Base-by-base conservation (phyloP, 2,797 vertebrate species). In the Holocentrus rufus region DNA sequence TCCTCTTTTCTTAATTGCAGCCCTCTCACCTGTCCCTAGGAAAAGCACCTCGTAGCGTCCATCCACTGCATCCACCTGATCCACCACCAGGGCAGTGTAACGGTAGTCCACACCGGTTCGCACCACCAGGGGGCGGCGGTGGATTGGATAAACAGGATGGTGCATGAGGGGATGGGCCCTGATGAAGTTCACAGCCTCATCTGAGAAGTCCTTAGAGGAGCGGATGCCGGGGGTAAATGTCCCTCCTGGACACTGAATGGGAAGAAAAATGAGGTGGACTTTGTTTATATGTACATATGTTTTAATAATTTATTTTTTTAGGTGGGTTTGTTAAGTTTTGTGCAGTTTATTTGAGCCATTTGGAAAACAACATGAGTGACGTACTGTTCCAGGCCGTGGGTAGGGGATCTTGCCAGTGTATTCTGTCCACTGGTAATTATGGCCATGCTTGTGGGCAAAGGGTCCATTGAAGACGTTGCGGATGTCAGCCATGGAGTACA, bases 381-480 rank as follows among this genome's bases (percentile, higher is more conserved):
- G n/a, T n/a, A 99, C 98, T 0, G 98, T 99, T 91, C 98, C 98
- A 0, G 98, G 98, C 7, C 98, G 94, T 20, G 98, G 98, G 80
- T 99, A 99, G 4, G 98, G 98, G 93, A 99, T 99, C 93, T 99
- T 99, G 76, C 97, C 97, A 0, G 95, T 96, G 89, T 97, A 99
- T 75, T 97, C 96, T 93, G 98, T 96, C 98, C 98, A 99, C 89
- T 99, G 98, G 90, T 99, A 99, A 93, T 97, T 99, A 76, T 97
- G 98, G 47, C 98, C 98, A 72, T 99, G 98, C 83, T 99, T 99
- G 92, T 99, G 98, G 0, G 98, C 97, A 0, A 99, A 99, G 14
- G 98, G 98, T 63, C 98, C 98, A 0, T 99, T 99, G 93, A 99
- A 99, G 84, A 99, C 98, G 96, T 98, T 99, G 78, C 98, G 96